These are phyloP conservation scores for Atherinomorus stipes DNA, from an alignment of 2,113 vertebrate genomes.

Conservation along the genomic window DNA sequence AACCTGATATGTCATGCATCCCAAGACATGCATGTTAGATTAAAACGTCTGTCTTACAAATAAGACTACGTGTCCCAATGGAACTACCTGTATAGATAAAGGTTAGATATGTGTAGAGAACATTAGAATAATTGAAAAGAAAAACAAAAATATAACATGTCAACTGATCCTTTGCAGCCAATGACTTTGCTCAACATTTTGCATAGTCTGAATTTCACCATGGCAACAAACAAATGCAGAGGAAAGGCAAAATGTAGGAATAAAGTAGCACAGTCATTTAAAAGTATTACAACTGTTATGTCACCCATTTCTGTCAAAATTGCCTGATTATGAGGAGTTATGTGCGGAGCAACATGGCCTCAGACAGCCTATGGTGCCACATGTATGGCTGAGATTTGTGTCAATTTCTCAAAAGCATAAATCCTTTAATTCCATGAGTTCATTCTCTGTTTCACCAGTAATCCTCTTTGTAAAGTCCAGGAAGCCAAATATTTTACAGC, in stretches of 20 bases:
- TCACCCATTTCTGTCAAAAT: neutral
- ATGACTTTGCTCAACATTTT: conserved; percentile 1
- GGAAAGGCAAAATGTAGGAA: neutral
- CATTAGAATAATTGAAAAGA: too few relatives aligned
- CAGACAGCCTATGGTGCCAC: neutral
- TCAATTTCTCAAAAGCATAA: conserved; percentile 14
- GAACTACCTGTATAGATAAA: too few relatives aligned
- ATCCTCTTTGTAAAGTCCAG: conserved; percentile 45
- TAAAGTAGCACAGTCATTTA: too few relatives aligned
- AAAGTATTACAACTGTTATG: neutral
- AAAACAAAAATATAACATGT: too few relatives aligned
- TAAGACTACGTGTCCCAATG: too few relatives aligned
- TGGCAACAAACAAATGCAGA: conserved; percentile 6
- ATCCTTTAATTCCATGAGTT: conserved; percentile 19
- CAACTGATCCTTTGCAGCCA: neutral
- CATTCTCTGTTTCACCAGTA: conserved; percentile 38
- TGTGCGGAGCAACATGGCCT: neutral
- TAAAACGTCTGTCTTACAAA: too few relatives aligned
- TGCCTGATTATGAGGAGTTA: neutral
- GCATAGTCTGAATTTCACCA: conserved; percentile 1
- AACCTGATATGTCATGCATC: too few relatives aligned
- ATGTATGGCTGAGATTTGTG: neutral
- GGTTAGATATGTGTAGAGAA: too few relatives aligned
- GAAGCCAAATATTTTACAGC: conserved; percentile 11
- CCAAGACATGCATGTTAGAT: too few relatives aligned